Conservation (phyloP, 2,888 invertebrate genomes). For the Trissoscelio sp. region DNA sequence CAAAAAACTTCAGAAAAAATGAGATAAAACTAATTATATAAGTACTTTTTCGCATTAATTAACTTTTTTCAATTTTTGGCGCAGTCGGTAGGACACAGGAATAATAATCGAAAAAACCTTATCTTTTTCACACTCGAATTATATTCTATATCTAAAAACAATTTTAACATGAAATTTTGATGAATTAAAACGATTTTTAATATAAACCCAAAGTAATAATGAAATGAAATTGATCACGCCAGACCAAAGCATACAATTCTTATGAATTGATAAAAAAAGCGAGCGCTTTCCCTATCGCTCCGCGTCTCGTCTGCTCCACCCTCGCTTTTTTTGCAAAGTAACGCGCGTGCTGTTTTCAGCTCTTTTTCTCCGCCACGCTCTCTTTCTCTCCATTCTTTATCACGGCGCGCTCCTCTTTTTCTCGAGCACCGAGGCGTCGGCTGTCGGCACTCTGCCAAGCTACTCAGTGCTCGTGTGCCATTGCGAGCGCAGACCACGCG, state of each 20-base stretch:
- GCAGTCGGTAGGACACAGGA: background rate
- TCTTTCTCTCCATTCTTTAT: constrained; percentile 65
- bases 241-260: constrained; percentile 25
- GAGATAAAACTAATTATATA: too few relatives aligned
- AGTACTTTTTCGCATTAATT: too few relatives aligned
- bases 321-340: constrained; percentile 60
- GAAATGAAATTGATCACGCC: constrained; percentile 26
- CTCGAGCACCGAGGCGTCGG: constrained; percentile 68
- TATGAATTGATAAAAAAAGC: constrained; percentile 40
- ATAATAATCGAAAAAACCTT: too few relatives aligned
- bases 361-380: constrained; percentile 55
- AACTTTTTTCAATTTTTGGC: background rate
- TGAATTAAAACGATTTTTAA: too few relatives aligned
- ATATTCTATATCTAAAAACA: background rate
- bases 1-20: too few relatives aligned
- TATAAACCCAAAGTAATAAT: constrained; percentile 17
- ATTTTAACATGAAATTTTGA: background rate
- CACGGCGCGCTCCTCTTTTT: constrained; percentile 70
- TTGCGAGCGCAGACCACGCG: constrained; percentile 69
- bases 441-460: constrained; percentile 77
- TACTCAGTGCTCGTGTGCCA: constrained; percentile 70
- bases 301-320: constrained; percentile 50
- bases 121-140: too few relatives aligned
- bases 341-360: constrained; percentile 69
- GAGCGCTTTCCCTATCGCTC: constrained; percentile 49